These are phyloP conservation scores for Nemapogon koenigi DNA, from an alignment of 2,888 invertebrate species.

Conservation along the genomic window DNA sequence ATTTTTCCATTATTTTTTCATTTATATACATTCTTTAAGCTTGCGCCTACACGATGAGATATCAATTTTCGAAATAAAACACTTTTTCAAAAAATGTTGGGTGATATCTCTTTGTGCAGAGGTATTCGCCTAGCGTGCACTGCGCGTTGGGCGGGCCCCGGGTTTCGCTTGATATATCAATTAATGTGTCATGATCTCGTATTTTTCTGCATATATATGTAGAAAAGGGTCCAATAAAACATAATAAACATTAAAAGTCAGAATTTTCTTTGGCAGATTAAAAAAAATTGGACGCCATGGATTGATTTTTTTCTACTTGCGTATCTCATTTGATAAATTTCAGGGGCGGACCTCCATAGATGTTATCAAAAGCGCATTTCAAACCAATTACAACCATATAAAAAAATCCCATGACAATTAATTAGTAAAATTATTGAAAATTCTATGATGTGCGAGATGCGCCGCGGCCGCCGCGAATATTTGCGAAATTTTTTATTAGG, in stretches of 20 bases:
- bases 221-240: constrained; percentile 15
- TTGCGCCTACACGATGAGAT: constrained; percentile 42
- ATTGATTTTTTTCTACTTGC: constrained; percentile 17
- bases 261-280: constrained; percentile 17
- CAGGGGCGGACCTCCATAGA: constrained; percentile 19
- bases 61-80: constrained; percentile 29
- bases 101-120: constrained; percentile 21
- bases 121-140: too few relatives aligned
- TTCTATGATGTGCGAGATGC: constrained; percentile 23
- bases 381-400: constrained; percentile 17
- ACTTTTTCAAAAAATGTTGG: constrained; percentile 27
- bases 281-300: constrained; percentile 16
- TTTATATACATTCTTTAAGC: constrained; percentile 24
- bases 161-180: constrained; percentile 19
- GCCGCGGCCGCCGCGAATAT: constrained; percentile 25
- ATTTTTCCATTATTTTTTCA: constrained; percentile 24
- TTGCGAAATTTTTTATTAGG: constrained; percentile 36
- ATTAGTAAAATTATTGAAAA: constrained; percentile 23
- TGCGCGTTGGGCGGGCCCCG: constrained; percentile 25
- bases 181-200: constrained; percentile 13
- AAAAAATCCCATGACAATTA: constrained; percentile 19
- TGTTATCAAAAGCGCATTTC: constrained; percentile 24
- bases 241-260: constrained; percentile 27
- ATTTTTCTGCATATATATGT: constrained; percentile 23
- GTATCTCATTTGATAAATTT: constrained; percentile 9